Conservation (phyloP, 92 coral and sea anemone genomes). For the Porites rus region DNA sequence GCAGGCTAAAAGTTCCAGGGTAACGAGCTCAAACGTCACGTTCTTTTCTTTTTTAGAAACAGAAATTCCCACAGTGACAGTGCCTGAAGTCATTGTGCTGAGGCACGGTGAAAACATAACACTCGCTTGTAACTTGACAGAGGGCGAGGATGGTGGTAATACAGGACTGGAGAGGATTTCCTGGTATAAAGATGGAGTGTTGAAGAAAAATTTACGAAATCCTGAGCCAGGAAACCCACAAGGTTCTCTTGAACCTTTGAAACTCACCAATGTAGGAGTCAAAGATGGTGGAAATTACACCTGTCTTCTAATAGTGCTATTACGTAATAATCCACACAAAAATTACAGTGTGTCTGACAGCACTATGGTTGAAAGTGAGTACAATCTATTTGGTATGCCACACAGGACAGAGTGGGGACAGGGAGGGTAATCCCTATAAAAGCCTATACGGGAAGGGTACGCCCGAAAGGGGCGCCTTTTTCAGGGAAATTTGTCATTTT, state of each 20-base stretch:
- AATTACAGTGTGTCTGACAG: conserved; percentile 42
- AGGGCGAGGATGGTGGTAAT: not conserved
- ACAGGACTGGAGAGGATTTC: conserved; percentile 50
- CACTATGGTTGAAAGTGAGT: conserved; percentile 55
- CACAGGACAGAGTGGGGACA: too few relatives aligned
- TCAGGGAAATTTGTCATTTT: too few relatives aligned
- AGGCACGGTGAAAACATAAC: conserved; percentile 19
- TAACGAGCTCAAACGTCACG: too few relatives aligned
- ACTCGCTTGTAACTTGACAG: conserved; percentile 63
- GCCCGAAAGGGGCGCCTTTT: too few relatives aligned
- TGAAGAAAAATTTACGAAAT: conserved; percentile 18
- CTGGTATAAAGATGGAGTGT: conserved; percentile 58
- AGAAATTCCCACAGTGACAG: conserved; percentile 60
- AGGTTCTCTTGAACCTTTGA: conserved; percentile 34
- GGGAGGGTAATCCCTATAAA: too few relatives aligned
- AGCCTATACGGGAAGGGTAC: too few relatives aligned
- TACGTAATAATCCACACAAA: not conserved
- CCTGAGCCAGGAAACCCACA: conserved; percentile 35
- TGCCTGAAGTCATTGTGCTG: conserved; percentile 19
- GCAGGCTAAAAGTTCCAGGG: too few relatives aligned
- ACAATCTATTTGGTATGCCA: too few relatives aligned
- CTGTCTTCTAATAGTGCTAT: conserved; percentile 47
- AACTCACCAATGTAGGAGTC: conserved; percentile 13
- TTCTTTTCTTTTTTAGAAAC: conserved; percentile 11
- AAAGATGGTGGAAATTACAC: conserved; percentile 59